Conservation (phyloP, 2,888 invertebrate species). For the Leptogaster cylindrica region DNA sequence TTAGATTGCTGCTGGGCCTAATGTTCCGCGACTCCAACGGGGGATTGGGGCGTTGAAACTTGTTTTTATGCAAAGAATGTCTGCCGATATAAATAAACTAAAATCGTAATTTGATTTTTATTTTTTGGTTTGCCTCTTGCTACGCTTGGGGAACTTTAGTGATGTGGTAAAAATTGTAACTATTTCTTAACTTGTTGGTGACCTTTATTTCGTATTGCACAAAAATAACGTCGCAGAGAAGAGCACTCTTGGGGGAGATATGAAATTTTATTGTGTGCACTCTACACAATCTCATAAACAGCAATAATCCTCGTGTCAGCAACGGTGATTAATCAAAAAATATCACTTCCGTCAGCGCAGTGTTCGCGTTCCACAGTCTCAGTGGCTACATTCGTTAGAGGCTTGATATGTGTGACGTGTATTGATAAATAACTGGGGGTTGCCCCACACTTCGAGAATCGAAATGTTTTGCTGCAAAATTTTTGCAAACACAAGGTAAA, state of each 20-base stretch:
- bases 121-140: neutral
- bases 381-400: constrained; percentile 18
- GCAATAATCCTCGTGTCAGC: neutral
- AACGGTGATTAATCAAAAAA: constrained; percentile 7
- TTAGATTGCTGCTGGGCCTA: neutral
- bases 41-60: constrained; percentile 10
- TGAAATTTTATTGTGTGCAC: too few species aligned
- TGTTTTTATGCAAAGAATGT: constrained; percentile 39
- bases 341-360: constrained; percentile 28
- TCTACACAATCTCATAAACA: neutral
- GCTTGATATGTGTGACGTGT: constrained; percentile 29
- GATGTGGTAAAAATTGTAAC: neutral
- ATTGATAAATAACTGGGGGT: constrained; percentile 34
- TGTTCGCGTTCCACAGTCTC: constrained; percentile 28
- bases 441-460: constrained; percentile 27
- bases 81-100: constrained; percentile 36
- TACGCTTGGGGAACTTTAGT: neutral
- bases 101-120: constrained; percentile 31
- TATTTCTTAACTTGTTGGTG: constrained; percentile 8
- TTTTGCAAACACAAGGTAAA: constrained; percentile 36
- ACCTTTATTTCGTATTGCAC: too few species aligned
- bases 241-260: too few species aligned
- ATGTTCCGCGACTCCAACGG: too few species aligned
- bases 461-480: constrained; percentile 2
- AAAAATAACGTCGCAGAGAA: too few species aligned